Evolutionary conservation across 2,113 vertebrate genomes (phyloP).

Genomic region (Bombycilla garrulus): DNA sequence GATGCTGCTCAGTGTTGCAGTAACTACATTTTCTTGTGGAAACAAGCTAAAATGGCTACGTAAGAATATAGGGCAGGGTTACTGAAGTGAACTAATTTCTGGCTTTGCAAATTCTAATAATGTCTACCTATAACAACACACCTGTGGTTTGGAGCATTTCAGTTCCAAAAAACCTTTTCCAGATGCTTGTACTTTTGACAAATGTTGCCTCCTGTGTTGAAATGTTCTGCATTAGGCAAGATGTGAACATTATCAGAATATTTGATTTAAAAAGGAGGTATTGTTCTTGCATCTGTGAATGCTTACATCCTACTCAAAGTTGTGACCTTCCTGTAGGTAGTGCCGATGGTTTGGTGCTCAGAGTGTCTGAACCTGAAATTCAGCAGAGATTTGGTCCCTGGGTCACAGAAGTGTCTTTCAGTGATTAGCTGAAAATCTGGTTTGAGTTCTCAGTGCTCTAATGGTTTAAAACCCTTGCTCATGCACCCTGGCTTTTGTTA

Average conservation of each 20-base stretch:
- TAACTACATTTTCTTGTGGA: neutral
- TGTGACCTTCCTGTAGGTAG: neutral
- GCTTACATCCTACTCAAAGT: neutral
- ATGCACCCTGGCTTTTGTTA: slow-evolving; percentile 27
- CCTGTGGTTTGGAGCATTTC: slow-evolving; percentile 2
- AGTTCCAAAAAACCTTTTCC: slow-evolving; percentile 22
- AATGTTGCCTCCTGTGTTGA: neutral
- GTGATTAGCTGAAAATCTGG: slow-evolving; percentile 50
- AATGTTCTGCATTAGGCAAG: neutral
- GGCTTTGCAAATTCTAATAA: neutral
- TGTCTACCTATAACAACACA: neutral
- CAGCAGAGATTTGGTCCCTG: neutral
- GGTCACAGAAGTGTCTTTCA: neutral
- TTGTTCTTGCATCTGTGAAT: neutral
- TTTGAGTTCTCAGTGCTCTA: slow-evolving; percentile 52
- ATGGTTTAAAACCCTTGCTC: slow-evolving; percentile 42
- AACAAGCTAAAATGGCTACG: neutral
- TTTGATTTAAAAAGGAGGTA: neutral
- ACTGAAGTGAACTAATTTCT: neutral
- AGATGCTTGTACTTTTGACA: neutral
- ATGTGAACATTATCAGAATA: neutral
- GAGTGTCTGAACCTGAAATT: neutral
- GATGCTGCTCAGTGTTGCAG: neutral
- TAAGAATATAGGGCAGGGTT: neutral
- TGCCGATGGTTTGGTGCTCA: neutral